phyloP scores from a whole-genome alignment of 2,888 invertebrate species.

The Hetaerina titia region DNA sequence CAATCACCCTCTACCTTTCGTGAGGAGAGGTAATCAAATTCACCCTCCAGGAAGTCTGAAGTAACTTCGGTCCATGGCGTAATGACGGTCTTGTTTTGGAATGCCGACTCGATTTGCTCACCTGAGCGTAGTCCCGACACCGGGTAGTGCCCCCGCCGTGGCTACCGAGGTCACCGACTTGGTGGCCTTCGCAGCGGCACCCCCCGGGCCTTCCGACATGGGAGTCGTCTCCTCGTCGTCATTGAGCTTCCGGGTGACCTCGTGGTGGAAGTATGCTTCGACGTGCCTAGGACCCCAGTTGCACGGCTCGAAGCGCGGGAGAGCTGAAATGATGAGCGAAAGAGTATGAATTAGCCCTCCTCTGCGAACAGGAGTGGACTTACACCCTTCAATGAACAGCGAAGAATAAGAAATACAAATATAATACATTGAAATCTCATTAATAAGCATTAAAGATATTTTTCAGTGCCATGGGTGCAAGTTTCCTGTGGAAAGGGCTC shows the following conservation, averaged over 20 bases:
- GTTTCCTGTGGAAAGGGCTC: too few species aligned
- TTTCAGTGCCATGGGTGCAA: not conserved
- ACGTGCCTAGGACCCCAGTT: constrained; percentile 70
- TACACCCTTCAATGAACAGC: not conserved
- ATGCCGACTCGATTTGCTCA: not conserved
- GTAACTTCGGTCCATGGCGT: too few species aligned
- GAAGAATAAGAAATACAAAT: not conserved
- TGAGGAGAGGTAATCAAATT: too few species aligned
- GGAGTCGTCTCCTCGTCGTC: constrained; percentile 61
- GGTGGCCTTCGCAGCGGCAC: constrained; percentile 41
- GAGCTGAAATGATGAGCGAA: constrained; percentile 68
- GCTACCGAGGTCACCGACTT: constrained; percentile 19
- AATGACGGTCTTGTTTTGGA: too few species aligned
- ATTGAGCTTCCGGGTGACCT: constrained; percentile 68
- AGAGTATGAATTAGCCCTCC: not conserved
- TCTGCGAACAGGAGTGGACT: not conserved
- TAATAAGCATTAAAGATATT: not conserved
- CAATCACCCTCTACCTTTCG: too few species aligned
- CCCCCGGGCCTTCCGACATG: not conserved
- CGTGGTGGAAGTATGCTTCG: constrained; percentile 70
- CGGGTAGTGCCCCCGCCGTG: constrained; percentile 26
- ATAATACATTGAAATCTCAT: not conserved
- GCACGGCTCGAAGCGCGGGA: constrained; percentile 69
- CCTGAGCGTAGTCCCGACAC: constrained; percentile 43
- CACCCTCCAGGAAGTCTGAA: too few species aligned